These are phyloP conservation scores for Spermophilus dauricus DNA, from an alignment of 2,113 vertebrate genomes.

Conservation along the genomic window DNA sequence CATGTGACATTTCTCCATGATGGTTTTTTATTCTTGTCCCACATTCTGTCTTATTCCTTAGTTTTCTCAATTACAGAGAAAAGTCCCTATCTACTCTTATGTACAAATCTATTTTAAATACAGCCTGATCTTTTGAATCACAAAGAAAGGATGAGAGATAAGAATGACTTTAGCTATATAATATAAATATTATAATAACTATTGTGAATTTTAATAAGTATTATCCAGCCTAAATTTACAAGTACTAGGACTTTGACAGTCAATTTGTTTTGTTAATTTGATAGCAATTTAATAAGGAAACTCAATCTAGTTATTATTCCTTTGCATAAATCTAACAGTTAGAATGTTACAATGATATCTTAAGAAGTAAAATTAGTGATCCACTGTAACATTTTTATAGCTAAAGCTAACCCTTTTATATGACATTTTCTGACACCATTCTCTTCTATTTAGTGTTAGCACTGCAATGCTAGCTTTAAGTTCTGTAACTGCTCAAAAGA, in stretches of 20 bases:
- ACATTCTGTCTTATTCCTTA: neutral
- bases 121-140: neutral
- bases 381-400: neutral
- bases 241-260: neutral
- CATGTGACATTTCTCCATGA: neutral
- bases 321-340: neutral
- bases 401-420: neutral
- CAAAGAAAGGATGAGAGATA: neutral
- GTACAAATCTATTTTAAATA: neutral
- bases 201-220: neutral
- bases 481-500: constrained; percentile 52
- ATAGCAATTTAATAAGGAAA: constrained; percentile 33
- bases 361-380: neutral
- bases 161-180: neutral
- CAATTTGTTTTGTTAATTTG: constrained; percentile 16
- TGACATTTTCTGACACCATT: neutral
- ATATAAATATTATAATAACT: neutral
- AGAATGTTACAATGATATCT: neutral
- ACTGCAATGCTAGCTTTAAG: neutral
- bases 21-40: constrained; percentile 39
- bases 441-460: constrained; percentile 6
- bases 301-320: neutral
- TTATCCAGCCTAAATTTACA: neutral
- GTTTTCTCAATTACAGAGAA: neutral
- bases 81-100: neutral